Conservation (phyloP, 2,888 invertebrate species). For the Andrena hattorfiana region DNA sequence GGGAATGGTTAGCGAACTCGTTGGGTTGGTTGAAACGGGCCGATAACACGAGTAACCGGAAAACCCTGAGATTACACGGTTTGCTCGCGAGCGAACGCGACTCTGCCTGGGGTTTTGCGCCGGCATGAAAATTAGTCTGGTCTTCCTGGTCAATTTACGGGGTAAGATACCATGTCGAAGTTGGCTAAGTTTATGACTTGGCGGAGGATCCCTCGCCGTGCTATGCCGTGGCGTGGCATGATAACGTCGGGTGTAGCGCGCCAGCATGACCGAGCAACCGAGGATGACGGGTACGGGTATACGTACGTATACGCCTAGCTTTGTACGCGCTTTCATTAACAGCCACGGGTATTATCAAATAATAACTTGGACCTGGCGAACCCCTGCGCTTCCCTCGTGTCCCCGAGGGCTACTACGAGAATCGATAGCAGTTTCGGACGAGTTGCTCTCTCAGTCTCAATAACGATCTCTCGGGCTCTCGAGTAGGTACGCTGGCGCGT, state of each 20-base stretch:
- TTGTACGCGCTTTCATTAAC: slow-evolving; percentile 67
- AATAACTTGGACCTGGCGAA: slow-evolving; percentile 67
- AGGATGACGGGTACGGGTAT: neutral
- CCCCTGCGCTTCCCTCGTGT: slow-evolving; percentile 47
- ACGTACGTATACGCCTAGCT: slow-evolving; percentile 27
- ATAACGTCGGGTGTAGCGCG: slow-evolving; percentile 54
- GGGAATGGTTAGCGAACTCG: slow-evolving; percentile 54
- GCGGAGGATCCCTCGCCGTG: slow-evolving; percentile 48
- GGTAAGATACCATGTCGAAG: slow-evolving; percentile 66
- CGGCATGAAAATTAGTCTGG: slow-evolving; percentile 67
- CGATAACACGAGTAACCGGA: slow-evolving; percentile 48
- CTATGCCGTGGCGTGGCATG: slow-evolving; percentile 33
- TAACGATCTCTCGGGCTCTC: slow-evolving; percentile 26
- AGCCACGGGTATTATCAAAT: slow-evolving; percentile 70
- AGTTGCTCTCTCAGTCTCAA: slow-evolving; percentile 7
- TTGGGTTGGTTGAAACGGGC: slow-evolving; percentile 32
- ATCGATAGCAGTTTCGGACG: slow-evolving; percentile 46
- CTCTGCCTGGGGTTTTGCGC: slow-evolving; percentile 24
- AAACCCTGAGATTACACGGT: slow-evolving; percentile 63
- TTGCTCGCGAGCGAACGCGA: slow-evolving; percentile 6
- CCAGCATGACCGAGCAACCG: neutral
- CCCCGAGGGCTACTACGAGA: slow-evolving; percentile 48
- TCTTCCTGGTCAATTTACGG: slow-evolving; percentile 72
- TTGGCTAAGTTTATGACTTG: slow-evolving; percentile 70
- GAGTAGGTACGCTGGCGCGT: neutral